These are phyloP conservation scores for Euglossa dilemma DNA, from an alignment of 1,140 invertebrate genomes.

Conservation along the genomic window DNA sequence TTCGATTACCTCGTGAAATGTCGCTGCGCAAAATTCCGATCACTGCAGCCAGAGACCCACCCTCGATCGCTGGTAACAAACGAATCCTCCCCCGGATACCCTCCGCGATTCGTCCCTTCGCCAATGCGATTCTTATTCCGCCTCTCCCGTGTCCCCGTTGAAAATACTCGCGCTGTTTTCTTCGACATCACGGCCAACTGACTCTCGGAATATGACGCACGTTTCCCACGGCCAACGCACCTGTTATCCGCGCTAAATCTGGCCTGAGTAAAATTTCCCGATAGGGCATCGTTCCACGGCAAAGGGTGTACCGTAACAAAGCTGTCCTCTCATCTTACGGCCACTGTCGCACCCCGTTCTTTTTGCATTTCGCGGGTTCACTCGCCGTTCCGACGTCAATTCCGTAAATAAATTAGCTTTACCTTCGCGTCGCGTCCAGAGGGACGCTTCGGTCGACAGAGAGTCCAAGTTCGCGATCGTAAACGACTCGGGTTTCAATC, in stretches of 20 bases:
- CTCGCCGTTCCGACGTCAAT: too few relatives aligned
- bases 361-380: not conserved
- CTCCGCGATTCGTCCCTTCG: not conserved
- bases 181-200: not conserved
- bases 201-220: not conserved
- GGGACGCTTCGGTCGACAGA: too few relatives aligned
- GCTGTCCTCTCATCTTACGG: not conserved
- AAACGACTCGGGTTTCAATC: too few relatives aligned
- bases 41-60: not conserved
- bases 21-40: not conserved
- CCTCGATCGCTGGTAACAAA: not conserved
- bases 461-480: too few relatives aligned
- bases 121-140: too few relatives aligned
- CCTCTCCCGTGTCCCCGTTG: not conserved
- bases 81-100: too few relatives aligned
- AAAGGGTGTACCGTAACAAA: not conserved
- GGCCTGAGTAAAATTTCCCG: not conserved
- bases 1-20: slow-evolving; percentile 9
- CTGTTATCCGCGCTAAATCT: not conserved
- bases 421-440: too few relatives aligned
- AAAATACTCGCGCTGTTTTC: not conserved
- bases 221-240: not conserved
- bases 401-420: too few relatives aligned
- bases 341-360: not conserved
- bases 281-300: not conserved